Base-by-base conservation (phyloP, 2,113 vertebrate species). In the Scomber japonicus region DNA sequence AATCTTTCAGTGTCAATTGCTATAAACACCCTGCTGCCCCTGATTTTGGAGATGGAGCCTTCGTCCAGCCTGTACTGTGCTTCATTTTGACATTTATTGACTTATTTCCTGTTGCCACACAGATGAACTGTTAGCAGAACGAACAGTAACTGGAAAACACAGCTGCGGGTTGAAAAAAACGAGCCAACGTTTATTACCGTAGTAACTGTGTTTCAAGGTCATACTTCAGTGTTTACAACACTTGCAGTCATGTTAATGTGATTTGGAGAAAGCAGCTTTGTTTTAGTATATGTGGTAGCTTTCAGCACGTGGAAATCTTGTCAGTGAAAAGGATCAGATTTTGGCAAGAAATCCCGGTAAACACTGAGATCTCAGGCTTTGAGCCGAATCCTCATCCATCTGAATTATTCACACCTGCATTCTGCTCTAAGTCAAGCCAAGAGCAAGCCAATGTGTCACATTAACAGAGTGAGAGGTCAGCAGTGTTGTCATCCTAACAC, bases 361-460 rank as follows among this genome's bases (percentile, higher is more conserved):
- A 50, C 46, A 13, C 49, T 53, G 31, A 8, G 64, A 71, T 55
- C 45, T 51, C 56, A 49, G 46, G 17, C 62, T 64, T 75, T 61
- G 12, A 16, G 45, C 27, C 6, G n/a, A 63, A 75, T 68, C 61
- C 61, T 57, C 16, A 10, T n/a, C 17, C 31, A 4, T 55, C 63
- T 63, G 54, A 80, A 75, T 85, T 66, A 83, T 83, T 83, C 71
- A 73, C 80, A 72, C 6, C 65, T 59, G 14, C 24, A 19, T 40
- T 61, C 53, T 75, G 79, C 71, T 65, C 63, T 61, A 44, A 53
- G 44, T 57, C 45, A 1, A 60, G 50, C 57, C n/a, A n/a, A 53
- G 64, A 53, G 64, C 35, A 40, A 68, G 46, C 44, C 44, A n/a
- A 27, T 76, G 21, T 30, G 11, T 59, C 74, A 50, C 60, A 61